A percentile compares a stretch with the other conserved stretches of the same genome.
These are phyloP conservation scores for Vulpes ferrilata DNA, from an alignment of 2,113 vertebrate species.

Conservation along the genomic window DNA sequence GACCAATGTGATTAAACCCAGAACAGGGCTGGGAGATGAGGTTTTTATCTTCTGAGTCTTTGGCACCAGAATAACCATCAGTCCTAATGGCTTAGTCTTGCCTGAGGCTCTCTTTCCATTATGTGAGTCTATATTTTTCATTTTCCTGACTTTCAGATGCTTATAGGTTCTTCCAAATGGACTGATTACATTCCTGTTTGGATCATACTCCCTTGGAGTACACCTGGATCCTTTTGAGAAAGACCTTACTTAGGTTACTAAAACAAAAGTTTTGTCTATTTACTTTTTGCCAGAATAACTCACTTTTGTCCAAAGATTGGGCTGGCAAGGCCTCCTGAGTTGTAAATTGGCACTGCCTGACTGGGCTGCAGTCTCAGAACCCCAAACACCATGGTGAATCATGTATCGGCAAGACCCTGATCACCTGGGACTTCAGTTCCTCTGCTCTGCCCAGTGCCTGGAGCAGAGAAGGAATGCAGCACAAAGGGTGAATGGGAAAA, in stretches of 20 bases:
- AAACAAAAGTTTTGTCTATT: slow-evolving; percentile 28
- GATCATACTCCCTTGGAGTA: background rate
- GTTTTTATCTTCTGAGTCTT: background rate
- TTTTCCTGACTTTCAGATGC: slow-evolving; percentile 44
- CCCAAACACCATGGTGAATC: background rate
- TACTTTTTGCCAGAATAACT: background rate
- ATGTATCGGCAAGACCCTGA: background rate
- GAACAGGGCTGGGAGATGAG: background rate
- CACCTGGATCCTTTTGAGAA: background rate
- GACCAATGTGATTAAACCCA: background rate
- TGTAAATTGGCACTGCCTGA: background rate
- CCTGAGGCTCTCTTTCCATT: background rate
- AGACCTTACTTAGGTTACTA: background rate
- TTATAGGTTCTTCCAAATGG: background rate
- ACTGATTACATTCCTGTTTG: background rate
- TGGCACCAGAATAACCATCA: background rate
- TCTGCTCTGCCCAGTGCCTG: background rate
- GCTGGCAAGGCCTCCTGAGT: background rate
- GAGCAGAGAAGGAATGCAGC: too few relatives aligned
- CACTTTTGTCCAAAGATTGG: background rate
- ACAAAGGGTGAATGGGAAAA: background rate
- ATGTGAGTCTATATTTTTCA: slow-evolving; percentile 19
- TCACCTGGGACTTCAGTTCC: background rate
- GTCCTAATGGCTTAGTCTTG: background rate
- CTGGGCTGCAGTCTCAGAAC: background rate